Base-by-base conservation (phyloP, 2,113 vertebrate species). In the Myxocyprinus asiaticus region DNA sequence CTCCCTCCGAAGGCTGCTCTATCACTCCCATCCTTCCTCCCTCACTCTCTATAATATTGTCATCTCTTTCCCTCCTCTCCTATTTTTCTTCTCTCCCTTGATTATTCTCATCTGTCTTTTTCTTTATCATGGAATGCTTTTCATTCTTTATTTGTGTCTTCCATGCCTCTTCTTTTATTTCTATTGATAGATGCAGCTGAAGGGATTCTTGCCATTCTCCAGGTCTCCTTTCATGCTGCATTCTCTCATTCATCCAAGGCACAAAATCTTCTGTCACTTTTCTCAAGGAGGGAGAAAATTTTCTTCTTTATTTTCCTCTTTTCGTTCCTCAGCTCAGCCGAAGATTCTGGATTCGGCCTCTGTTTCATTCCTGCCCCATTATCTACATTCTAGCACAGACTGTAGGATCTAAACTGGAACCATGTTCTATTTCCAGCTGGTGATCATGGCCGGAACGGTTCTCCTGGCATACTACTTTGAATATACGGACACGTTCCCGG, bases 371-470 rank as follows among this genome's bases (percentile, higher is more conserved):
- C 86, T 88, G 79, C 88, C 77, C 9, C 70, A 45, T 7, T 33
- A 3, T 76, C 62, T 14, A 10, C 9, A 2, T 65, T 53, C 22
- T n/a, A 9, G 14, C 42, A 11, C 12, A 33, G 73, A 65, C 53
- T 76, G n/a, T 53, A 3, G n/a, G 33, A 22, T 70, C 67, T 70
- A 67, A 70, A 48, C 62, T 53, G 69, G 78, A 89, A 94, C 89
- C 90, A 95, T 95, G 94, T 93, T 95, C 86, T 95, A 95, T 90
- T 94, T 95, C 90, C 94, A 95, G 94, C 88, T 94, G 94, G 93
- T 95, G 90, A 94, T 95, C 87, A 95, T 95, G 94, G 93, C 94
- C 68, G 94, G 93, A 86, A 94, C 93, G 79, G 94, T 95, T 87
- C 93, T 95, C 91, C 90, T 95, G 90, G 94, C 94, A 5, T 95